Base-by-base conservation (phyloP, 2,888 invertebrate genomes). In the Cheilosia impressa region DNA sequence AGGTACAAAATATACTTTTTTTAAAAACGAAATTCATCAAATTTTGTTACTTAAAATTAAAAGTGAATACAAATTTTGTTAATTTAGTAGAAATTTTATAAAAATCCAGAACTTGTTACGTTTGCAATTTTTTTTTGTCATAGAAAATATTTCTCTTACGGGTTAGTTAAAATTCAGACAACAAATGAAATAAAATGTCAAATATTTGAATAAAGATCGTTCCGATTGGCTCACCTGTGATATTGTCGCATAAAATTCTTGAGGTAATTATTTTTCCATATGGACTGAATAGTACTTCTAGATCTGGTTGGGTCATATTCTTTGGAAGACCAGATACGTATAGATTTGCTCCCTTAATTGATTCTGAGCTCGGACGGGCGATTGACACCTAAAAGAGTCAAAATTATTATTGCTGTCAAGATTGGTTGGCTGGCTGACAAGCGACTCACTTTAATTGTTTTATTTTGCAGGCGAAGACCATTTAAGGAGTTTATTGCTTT, bases 401-500 rank as follows among this genome's bases (percentile, higher is more conserved):
- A 24, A 31, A 31, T 31, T 2, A 13, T 3, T 2, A 0, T 15
- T 19, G 4, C 15, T 57, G n/a, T 15, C 3, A 4, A 9, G 15
- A 6, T 4, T 31, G n/a, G 10, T 52, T 1, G 27, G 17, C 10
- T n/a, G 10, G 15, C 1, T 0, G 22, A 57, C 89, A n/a, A 27
- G 1, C 0, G 27, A 57, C 89, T 87, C 92, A 98, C 98, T 96
- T 99, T 99, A 92, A 99, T 99, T 80, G 99, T 99, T 95, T 99
- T 99, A 93, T 99, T 99, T 93, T 99, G 99, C 89, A 99, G 95
- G 89, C 99, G 95, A 89, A 99, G 96, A 89, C 99, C 99, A 93
- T 99, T 99, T 90, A 99, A 95, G 81, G 98, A 98, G 93, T 96
- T 96, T 93, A 99, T 99, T 88, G 99, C 99, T 93, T 99, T 99